A percentile compares a stretch with the other conserved stretches of the same genome.
Evolutionary conservation across 2,797 vertebrate species (phyloP).

Genomic region (Urophycis tenuis): DNA sequence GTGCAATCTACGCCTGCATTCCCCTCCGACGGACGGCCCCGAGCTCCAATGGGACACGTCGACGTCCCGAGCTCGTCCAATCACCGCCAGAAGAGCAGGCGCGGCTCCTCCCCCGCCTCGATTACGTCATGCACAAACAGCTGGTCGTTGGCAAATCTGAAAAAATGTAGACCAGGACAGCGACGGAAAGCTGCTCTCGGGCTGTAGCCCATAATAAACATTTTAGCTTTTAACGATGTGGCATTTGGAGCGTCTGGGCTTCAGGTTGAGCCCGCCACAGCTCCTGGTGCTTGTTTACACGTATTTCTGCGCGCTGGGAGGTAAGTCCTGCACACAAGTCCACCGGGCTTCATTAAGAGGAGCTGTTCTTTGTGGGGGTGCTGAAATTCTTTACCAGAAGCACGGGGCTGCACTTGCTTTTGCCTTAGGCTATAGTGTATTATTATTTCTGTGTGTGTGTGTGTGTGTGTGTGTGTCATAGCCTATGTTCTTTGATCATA

Average conservation of each 20-base stretch:
- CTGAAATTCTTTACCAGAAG: conserved; percentile 49
- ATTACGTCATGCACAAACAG: conserved; percentile 80
- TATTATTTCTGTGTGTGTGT: too few species aligned
- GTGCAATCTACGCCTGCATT: conserved; percentile 58
- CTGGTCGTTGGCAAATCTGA: conserved; percentile 71
- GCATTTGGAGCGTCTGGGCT: conserved; percentile 59
- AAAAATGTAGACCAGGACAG: conserved; percentile 75
- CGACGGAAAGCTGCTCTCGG: conserved; percentile 60
- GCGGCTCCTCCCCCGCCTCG: conserved; percentile 58
- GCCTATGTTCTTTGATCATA: background rate
- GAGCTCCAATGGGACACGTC: conserved; percentile 26
- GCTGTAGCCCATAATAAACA: conserved; percentile 58
- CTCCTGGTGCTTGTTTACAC: conserved; percentile 71
- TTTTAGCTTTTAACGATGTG: conserved; percentile 59
- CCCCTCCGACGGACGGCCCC: conserved; percentile 53
- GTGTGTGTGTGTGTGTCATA: too few species aligned
- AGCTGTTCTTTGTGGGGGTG: conserved; percentile 65
- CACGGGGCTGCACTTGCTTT: background rate
- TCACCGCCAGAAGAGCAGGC: conserved; percentile 63
- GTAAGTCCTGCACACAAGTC: conserved; percentile 58
- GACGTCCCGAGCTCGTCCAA: conserved; percentile 64
- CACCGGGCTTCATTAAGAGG: conserved; percentile 50
- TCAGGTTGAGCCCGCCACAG: conserved; percentile 50
- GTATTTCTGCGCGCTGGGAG: conserved; percentile 69
- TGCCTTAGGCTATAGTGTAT: background rate